These are phyloP conservation scores for Columba janthina DNA, from an alignment of 2,113 vertebrate species.

Conservation along the genomic window DNA sequence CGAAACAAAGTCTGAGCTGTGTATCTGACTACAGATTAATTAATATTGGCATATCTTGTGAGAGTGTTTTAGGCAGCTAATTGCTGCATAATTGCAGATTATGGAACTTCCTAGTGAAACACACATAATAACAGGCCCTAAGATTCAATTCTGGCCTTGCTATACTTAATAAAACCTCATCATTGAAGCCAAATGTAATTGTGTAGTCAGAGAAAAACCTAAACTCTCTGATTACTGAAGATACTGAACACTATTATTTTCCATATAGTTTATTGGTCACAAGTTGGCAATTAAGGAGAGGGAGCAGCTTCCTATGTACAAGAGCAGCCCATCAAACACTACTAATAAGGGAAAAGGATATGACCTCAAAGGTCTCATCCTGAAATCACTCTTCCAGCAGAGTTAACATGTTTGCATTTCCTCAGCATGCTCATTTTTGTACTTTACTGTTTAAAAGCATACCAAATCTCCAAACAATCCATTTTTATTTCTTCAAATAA, in stretches of 20 bases:
- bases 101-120: neutral
- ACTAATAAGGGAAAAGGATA: neutral
- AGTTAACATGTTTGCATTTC: neutral
- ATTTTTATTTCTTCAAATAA: neutral
- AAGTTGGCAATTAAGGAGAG: neutral
- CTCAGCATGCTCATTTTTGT: neutral
- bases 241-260: neutral
- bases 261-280: neutral
- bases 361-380: neutral
- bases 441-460: neutral
- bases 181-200: neutral
- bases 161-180: neutral
- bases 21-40: neutral
- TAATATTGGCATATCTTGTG: neutral
- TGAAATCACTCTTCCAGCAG: neutral
- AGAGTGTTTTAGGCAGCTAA: neutral
- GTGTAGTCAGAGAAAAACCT: fast-evolving
- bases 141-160: neutral
- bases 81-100: neutral
- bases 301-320: neutral
- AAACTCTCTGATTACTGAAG: neutral
- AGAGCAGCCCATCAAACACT: neutral
- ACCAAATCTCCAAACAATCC: neutral
- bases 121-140: neutral
- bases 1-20: neutral